Conservation (phyloP, 35 echinoderm and acorn worm genomes). For the Stichopus chloronotus region DNA sequence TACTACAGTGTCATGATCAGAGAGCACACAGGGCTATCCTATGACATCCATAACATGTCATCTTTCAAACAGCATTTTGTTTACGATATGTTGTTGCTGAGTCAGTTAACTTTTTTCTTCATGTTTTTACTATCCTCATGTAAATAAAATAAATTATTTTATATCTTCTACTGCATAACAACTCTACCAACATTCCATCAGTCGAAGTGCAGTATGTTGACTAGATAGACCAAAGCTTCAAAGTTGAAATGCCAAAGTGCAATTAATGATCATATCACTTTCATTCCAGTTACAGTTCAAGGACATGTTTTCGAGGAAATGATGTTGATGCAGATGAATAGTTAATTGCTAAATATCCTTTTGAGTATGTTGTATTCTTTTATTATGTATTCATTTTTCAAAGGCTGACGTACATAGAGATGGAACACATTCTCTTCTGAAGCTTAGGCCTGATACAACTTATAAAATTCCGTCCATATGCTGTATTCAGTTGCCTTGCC, state of each 20-base stretch:
- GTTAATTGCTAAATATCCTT: background rate
- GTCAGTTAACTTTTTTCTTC: too few relatives aligned
- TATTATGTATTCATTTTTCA: slow-evolving; percentile 16
- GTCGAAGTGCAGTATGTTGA: too few relatives aligned
- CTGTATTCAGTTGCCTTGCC: slow-evolving; percentile 3
- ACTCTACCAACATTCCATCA: background rate
- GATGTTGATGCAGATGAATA: background rate
- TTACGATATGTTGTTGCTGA: too few relatives aligned
- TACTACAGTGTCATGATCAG: too few relatives aligned
- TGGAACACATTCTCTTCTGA: background rate
- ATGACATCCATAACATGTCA: too few relatives aligned
- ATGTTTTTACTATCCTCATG: too few relatives aligned
- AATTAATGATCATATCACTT: background rate
- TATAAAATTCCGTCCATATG: slow-evolving; percentile 15
- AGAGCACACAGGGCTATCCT: too few relatives aligned
- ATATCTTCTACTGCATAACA: background rate
- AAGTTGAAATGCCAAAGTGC: background rate
- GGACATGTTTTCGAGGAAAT: background rate
- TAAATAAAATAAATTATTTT: background rate
- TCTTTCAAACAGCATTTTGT: too few relatives aligned
- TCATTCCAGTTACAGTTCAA: background rate
- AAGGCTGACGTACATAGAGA: slow-evolving; percentile 9
- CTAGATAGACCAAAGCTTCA: slow-evolving; percentile 8
- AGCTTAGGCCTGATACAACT: background rate
- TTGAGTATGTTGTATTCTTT: slow-evolving; percentile 13